Evolutionary conservation across 2,113 vertebrate genomes (phyloP).

Genomic region (Pogonocichla stellata): DNA sequence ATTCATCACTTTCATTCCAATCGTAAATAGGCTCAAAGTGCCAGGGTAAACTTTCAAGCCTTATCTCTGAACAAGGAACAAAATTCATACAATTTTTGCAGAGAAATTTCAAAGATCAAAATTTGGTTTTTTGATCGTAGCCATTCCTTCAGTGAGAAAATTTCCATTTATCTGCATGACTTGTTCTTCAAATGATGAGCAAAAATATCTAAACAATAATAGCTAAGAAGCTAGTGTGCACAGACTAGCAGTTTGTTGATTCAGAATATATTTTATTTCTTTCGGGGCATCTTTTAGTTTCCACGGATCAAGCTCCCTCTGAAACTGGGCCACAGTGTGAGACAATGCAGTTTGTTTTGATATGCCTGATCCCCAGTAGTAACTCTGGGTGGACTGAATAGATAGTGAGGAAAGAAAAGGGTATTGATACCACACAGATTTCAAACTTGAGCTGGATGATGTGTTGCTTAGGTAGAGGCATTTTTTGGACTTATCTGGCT

Average conservation of each 20-base stretch:
- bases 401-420: background rate
- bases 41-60: background rate
- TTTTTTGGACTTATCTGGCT: background rate
- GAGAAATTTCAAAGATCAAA: background rate
- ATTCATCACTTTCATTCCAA: background rate
- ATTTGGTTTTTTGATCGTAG: background rate
- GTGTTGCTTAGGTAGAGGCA: background rate
- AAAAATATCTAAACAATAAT: background rate
- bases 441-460: background rate
- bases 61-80: background rate
- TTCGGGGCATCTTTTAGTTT: background rate
- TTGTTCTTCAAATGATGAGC: background rate
- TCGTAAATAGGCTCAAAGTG: background rate
- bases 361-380: background rate
- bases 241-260: background rate
- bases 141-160: background rate
- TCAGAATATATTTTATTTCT: background rate
- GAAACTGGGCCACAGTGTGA: background rate
- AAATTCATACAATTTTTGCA: background rate
- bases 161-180: background rate
- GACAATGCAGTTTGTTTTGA: background rate
- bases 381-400: background rate
- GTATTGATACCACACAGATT: background rate
- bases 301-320: background rate
- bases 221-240: background rate